Percentiles rank a stretch among this genome's conserved stretches.
Evolutionary conservation across 2,113 vertebrate species (phyloP).

Genomic region (Origma solitaria): DNA sequence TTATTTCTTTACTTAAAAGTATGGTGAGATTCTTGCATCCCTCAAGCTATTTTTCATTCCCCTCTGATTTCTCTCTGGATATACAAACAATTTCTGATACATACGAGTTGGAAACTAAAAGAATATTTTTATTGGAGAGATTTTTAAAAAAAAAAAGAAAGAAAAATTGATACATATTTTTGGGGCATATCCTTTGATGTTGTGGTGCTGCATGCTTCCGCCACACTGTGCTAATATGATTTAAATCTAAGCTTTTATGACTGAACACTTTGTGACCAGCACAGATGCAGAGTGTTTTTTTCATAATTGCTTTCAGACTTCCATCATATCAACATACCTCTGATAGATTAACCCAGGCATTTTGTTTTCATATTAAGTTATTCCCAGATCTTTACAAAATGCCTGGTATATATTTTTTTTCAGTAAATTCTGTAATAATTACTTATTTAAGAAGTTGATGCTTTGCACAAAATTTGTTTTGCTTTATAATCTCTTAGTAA

Average conservation of each 20-base stretch:
- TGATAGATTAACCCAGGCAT: conserved; percentile 26
- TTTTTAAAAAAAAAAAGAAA: not conserved
- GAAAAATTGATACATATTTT: not conserved
- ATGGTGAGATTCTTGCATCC: conserved; percentile 54
- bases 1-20: conserved; percentile 68
- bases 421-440: conserved; percentile 10
- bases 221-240: not conserved
- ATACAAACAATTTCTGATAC: conserved; percentile 33
- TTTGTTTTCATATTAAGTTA: conserved; percentile 15
- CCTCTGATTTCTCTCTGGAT: conserved; percentile 49
- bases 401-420: not conserved
- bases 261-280: conserved; percentile 33
- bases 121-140: not conserved
- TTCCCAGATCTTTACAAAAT: conserved; percentile 21
- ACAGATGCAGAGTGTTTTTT: conserved; percentile 18
- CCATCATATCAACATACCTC: not conserved
- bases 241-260: conserved; percentile 43
- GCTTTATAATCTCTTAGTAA: conserved; percentile 29
- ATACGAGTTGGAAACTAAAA: not conserved
- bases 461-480: conserved; percentile 8
- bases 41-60: conserved; percentile 46
- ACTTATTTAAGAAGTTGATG: conserved; percentile 27
- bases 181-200: not conserved
- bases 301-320: conserved; percentile 21
- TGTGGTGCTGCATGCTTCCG: conserved; percentile 55